A percentile compares a stretch with the other conserved stretches of the same genome.
phyloP scores from a whole-genome alignment of 30 jellyfish, hydroid and myxozoan genomes.

The Catostylus mosaicus region DNA sequence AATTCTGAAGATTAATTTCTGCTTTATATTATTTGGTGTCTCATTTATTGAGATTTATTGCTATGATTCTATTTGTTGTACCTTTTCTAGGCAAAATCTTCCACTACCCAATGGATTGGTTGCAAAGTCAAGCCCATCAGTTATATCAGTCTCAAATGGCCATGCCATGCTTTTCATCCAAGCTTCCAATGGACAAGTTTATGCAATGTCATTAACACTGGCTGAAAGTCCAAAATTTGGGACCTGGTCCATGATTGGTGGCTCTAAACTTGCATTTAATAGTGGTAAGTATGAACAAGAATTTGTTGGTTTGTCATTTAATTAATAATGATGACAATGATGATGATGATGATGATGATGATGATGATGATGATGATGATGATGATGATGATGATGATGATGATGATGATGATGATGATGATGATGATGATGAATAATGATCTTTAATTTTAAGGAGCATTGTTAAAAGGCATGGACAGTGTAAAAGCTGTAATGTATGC shows the following conservation, averaged over 20 bases:
- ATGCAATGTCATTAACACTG: conserved; percentile 12
- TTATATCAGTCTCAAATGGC: conserved; percentile 9
- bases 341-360: too few species aligned
- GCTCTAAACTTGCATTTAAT: conserved; percentile 66
- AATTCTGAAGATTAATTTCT: too few species aligned
- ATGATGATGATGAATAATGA: too few species aligned
- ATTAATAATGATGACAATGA: too few species aligned
- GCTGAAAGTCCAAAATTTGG: conserved; percentile 57
- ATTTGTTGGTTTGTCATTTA: too few species aligned
- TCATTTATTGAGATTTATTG: too few species aligned
- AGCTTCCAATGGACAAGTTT: conserved; percentile 88
- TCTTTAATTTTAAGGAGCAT: conserved; percentile 50
- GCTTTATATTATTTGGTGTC: too few species aligned
- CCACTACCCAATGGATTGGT: conserved; percentile 75
- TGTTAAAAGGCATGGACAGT: conserved; percentile 67
- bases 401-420: too few species aligned
- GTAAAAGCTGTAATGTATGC: conserved; percentile 47
- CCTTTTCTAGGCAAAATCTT: conserved; percentile 54
- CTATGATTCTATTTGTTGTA: not conserved
- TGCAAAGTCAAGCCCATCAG: conserved; percentile 77
- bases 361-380: too few species aligned
- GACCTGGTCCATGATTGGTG: conserved; percentile 75
- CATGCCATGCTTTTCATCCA: conserved; percentile 57
- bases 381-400: too few species aligned
- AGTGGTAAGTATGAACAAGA: conserved; percentile 64